A percentile compares a stretch with the other conserved stretches of the same genome.
phyloP scores from a whole-genome alignment of 2,888 invertebrate species.

The Rhamnusium bicolor region DNA sequence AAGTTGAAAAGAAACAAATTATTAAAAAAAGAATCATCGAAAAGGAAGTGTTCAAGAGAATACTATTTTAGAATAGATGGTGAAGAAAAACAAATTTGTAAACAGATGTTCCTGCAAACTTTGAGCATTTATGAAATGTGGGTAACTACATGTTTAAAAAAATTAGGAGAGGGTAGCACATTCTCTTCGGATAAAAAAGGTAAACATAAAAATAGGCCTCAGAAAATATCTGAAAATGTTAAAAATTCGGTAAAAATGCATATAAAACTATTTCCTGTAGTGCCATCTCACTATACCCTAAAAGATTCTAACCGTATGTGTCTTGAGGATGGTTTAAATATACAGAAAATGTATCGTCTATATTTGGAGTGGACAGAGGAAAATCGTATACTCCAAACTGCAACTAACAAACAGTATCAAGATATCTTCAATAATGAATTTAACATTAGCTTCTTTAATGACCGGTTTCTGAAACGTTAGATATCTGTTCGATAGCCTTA shows the following conservation, averaged over 20 bases:
- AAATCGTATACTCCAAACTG: background rate
- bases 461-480: too few relatives aligned
- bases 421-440: background rate
- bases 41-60: background rate
- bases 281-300: background rate
- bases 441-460: too few relatives aligned
- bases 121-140: background rate
- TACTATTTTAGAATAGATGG: background rate
- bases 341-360: background rate
- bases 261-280: background rate
- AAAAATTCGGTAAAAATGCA: background rate
- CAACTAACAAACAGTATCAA: background rate
- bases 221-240: background rate
- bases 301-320: background rate
- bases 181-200: background rate
- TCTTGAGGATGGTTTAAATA: background rate
- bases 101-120: background rate
- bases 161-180: background rate
- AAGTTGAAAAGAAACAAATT: conserved; percentile 52
- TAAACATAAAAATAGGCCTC: background rate
- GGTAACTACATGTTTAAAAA: background rate
- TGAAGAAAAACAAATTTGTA: background rate
- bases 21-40: background rate
- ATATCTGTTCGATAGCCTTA: too few relatives aligned
- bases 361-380: background rate